A percentile compares a stretch with the other conserved stretches of the same genome.
Evolutionary conservation across 2,797 vertebrate genomes (phyloP).

Genomic region (Xerus rutilus): DNA sequence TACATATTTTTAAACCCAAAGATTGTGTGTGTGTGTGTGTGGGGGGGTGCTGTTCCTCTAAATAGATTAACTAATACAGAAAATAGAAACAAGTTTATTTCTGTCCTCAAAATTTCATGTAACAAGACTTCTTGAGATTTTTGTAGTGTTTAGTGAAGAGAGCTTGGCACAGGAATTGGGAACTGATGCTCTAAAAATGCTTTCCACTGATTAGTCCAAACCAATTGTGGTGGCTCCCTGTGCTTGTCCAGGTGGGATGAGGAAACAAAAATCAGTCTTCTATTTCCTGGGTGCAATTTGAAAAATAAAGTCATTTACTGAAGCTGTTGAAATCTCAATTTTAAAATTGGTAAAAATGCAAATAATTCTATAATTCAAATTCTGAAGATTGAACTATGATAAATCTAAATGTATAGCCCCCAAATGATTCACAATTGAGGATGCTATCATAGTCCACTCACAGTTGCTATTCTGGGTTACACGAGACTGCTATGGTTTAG

Average conservation of each 20-base stretch:
- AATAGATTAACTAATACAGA: slow-evolving; percentile 68
- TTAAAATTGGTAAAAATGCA: slow-evolving; percentile 21
- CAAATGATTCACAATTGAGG: background rate
- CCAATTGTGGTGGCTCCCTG: background rate
- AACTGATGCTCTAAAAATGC: slow-evolving; percentile 54
- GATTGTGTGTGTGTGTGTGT: background rate
- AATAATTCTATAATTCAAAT: background rate
- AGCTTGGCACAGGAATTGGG: slow-evolving; percentile 15
- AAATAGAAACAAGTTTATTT: slow-evolving; percentile 74
- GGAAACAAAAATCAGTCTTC: background rate
- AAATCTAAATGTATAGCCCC: background rate
- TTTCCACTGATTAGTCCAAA: slow-evolving; percentile 36
- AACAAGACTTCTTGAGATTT: slow-evolving; percentile 57
- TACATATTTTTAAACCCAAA: slow-evolving; percentile 53
- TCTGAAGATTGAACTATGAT: background rate
- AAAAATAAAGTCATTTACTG: slow-evolving; percentile 8
- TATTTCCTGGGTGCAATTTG: slow-evolving; percentile 2
- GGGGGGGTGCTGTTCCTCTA: slow-evolving; percentile 53
- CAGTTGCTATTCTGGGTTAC: background rate
- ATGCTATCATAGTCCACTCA: background rate
- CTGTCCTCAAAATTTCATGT: slow-evolving; percentile 65
- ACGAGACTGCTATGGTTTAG: background rate
- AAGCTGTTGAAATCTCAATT: background rate
- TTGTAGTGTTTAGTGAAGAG: slow-evolving; percentile 37
- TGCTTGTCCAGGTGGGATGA: background rate